phyloP scores from a whole-genome alignment of 2,797 vertebrate species.

The Halcyon chelicuti region DNA sequence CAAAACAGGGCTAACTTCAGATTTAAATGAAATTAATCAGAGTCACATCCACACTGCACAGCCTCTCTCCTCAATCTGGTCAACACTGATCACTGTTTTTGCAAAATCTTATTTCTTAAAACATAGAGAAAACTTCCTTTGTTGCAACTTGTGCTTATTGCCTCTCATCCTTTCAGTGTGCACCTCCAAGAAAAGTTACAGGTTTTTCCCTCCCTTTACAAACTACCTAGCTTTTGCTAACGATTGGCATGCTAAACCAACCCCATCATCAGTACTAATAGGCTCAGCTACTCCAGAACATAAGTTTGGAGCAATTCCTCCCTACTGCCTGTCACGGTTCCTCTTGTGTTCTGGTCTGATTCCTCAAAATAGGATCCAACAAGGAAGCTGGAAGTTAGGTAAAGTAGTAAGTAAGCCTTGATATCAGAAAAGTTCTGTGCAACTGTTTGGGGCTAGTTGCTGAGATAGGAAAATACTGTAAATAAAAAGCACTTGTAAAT shows the following conservation, averaged over 20 bases:
- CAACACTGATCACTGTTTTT: not conserved
- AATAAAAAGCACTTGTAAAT: not conserved
- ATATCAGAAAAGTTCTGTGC: not conserved
- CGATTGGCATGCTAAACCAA: not conserved
- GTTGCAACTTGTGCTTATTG: not conserved
- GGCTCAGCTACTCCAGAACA: not conserved
- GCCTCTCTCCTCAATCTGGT: not conserved
- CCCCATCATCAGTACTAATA: not conserved
- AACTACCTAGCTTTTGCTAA: not conserved
- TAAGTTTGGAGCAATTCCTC: not conserved
- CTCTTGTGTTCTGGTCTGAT: not conserved
- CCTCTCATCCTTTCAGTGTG: not conserved
- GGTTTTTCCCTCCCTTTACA: not conserved
- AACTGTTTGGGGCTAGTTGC: not conserved
- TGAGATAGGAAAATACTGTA: not conserved
- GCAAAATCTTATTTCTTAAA: not conserved
- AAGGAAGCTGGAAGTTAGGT: not conserved
- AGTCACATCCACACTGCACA: not conserved
- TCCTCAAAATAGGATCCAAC: not conserved
- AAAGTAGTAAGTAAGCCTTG: not conserved
- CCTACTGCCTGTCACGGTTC: not conserved
- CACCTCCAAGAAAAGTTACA: not conserved
- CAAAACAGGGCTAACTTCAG: not conserved
- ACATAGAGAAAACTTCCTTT: not conserved
- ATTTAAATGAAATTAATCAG: rapidly evolving